Conservation (phyloP, 2,888 invertebrate genomes). For the Drosophila borealis region DNA sequence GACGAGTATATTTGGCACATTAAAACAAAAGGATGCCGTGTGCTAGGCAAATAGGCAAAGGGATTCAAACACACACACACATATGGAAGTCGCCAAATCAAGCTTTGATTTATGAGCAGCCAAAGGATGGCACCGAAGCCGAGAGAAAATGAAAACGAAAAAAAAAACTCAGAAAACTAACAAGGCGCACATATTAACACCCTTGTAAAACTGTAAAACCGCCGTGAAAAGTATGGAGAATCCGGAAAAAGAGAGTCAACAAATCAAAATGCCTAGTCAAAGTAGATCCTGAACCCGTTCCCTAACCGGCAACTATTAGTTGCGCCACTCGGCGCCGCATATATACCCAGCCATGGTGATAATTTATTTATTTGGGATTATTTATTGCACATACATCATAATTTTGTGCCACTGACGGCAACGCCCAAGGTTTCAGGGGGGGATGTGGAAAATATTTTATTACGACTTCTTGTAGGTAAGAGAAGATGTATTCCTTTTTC, state of each 20-base stretch:
- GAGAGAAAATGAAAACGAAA: conserved; percentile 29
- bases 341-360: conserved; percentile 61
- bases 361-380: conserved; percentile 84
- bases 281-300: conserved; percentile 41
- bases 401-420: conserved; percentile 70
- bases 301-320: conserved; percentile 70
- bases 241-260: conserved; percentile 42
- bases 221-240: conserved; percentile 62
- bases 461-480: conserved; percentile 50
- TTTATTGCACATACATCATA: conserved; percentile 84
- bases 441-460: conserved; percentile 69
- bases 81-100: conserved; percentile 76
- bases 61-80: conserved; percentile 47
- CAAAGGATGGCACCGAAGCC: conserved; percentile 54
- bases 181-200: conserved; percentile 71
- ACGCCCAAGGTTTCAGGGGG: conserved; percentile 37
- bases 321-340: conserved; percentile 67
- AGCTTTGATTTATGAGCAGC: conserved; percentile 74
- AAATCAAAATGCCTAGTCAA: conserved; percentile 56
- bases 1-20: conserved; percentile 72
- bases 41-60: conserved; percentile 75
- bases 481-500: conserved; percentile 48
- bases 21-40: conserved; percentile 77
- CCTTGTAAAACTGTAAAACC: conserved; percentile 78
- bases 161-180: conserved; percentile 66